phyloP scores from a whole-genome alignment of 2,113 vertebrate genomes.

The Chlorodrepanis virens region DNA sequence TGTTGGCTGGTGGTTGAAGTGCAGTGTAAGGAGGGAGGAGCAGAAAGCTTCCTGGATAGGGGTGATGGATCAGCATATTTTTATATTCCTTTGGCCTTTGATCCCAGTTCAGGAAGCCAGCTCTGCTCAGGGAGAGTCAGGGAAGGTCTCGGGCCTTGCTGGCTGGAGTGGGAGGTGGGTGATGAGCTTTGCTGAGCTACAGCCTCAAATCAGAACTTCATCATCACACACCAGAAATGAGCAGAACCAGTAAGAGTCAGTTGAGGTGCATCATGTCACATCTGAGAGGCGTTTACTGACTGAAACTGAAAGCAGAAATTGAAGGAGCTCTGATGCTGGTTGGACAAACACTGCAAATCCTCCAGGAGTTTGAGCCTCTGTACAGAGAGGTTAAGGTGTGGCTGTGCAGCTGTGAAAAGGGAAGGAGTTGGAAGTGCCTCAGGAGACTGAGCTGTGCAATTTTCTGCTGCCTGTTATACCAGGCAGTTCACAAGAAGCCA shows the following conservation, averaged over 20 bases:
- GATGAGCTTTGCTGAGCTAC: neutral
- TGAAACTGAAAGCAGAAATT: slow-evolving; percentile 44
- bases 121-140: neutral
- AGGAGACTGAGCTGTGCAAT: neutral
- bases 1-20: neutral
- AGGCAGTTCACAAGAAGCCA: neutral
- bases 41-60: neutral
- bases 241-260: neutral
- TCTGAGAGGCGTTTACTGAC: neutral
- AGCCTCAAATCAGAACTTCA: neutral
- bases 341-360: neutral
- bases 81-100: neutral
- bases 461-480: neutral
- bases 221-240: neutral
- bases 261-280: neutral
- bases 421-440: neutral
- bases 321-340: neutral
- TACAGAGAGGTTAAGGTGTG: neutral
- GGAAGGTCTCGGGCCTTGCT: neutral
- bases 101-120: neutral
- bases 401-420: neutral
- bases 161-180: neutral
- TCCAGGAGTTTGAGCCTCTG: neutral
- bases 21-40: neutral
- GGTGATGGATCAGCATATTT: neutral